phyloP scores from a whole-genome alignment of 2,888 invertebrate genomes.

The Megalurothrips usitatus region DNA sequence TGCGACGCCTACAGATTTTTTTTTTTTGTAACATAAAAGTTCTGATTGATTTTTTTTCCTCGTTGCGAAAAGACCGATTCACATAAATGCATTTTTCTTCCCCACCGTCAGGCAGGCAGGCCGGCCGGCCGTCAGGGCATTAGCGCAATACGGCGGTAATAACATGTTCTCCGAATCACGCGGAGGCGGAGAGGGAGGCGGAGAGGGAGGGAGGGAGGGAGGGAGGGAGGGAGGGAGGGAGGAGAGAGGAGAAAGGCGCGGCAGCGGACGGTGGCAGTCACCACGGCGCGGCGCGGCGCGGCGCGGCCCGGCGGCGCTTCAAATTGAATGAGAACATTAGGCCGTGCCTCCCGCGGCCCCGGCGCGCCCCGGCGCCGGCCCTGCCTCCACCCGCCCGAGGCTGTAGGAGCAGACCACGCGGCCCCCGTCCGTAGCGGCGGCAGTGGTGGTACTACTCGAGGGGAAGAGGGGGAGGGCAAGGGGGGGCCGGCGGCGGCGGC shows the following conservation, averaged over 20 bases:
- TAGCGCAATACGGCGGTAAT: background rate
- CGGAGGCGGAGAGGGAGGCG: conserved; percentile 31
- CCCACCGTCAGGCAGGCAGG: too few species aligned
- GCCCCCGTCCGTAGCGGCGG: too few species aligned
- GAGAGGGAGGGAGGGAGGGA: conserved; percentile 27
- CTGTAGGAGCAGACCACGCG: background rate
- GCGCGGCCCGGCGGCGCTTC: conserved; percentile 29
- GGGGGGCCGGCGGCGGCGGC: background rate
- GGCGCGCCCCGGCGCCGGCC: background rate
- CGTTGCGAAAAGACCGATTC: background rate
- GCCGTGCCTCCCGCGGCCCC: conserved; percentile 31
- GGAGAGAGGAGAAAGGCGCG: background rate
- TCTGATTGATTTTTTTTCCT: too few species aligned
- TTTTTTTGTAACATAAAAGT: too few species aligned
- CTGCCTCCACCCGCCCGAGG: background rate
- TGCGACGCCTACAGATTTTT: too few species aligned
- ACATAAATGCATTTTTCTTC: background rate
- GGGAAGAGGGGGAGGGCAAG: too few species aligned
- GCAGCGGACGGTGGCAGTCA: too few species aligned
- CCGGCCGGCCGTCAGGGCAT: background rate
- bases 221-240: conserved; percentile 25
- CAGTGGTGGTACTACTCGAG: too few species aligned
- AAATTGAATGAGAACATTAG: conserved; percentile 31
- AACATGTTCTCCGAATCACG: conserved; percentile 13
- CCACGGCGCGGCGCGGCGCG: background rate